A percentile compares a stretch with the other conserved stretches of the same genome.
Conservation (phyloP, 2,113 vertebrate species). For the Centrocercus urophasianus region DNA sequence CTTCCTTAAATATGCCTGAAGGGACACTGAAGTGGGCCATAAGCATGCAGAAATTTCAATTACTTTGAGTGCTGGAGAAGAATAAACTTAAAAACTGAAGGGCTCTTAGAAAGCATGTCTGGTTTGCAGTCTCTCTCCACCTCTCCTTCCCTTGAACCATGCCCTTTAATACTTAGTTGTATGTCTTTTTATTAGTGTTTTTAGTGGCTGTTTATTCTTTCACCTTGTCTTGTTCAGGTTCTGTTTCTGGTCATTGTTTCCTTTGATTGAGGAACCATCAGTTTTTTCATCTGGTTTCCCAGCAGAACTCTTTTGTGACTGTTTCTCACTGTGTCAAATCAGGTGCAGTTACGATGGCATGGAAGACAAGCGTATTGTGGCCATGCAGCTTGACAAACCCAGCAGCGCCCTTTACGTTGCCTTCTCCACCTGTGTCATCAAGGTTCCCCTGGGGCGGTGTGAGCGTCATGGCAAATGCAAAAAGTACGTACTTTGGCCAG, state of each 20-base stretch:
- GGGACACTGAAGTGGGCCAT: conserved; percentile 23
- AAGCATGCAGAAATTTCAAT: conserved; percentile 39
- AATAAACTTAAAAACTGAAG: conserved; percentile 37
- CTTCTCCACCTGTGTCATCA: conserved; percentile 94
- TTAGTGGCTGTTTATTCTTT: background rate
- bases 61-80: background rate
- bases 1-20: conserved; percentile 29
- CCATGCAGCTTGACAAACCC: conserved; percentile 91
- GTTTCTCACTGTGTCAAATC: background rate
- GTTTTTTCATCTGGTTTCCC: background rate
- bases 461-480: conserved; percentile 93
- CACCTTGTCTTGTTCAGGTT: background rate
- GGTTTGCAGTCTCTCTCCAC: background rate
- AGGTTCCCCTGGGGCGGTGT: conserved; percentile 92
- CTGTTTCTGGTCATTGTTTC: background rate
- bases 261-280: background rate
- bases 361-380: conserved; percentile 93
- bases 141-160: background rate
- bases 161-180: background rate
- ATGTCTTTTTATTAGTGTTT: background rate
- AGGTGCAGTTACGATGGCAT: conserved; percentile 94
- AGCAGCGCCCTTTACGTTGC: conserved; percentile 88
- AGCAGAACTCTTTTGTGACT: background rate
- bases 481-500: conserved; percentile 81
- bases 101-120: background rate